Evolutionary conservation across 1,140 invertebrate genomes (phyloP).

Genomic region (Bombus soroeensis): DNA sequence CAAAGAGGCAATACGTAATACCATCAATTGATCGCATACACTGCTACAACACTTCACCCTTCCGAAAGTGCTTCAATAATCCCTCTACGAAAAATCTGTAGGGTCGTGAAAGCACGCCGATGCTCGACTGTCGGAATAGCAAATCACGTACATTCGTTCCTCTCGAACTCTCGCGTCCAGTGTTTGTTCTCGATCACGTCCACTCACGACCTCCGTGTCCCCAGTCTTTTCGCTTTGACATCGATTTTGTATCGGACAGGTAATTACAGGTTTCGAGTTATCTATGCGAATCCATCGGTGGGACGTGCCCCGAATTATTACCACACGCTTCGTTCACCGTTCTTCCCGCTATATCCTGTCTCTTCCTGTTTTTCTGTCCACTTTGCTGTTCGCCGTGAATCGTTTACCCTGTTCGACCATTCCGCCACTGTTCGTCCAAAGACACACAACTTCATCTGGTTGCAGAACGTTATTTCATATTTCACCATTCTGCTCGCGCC

Average conservation of each 20-base stretch:
- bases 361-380: conserved; percentile 6
- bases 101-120: conserved; percentile 42
- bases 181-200: conserved; percentile 63
- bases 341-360: background rate
- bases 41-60: background rate
- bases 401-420: background rate
- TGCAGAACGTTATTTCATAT: background rate
- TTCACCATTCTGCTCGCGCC: background rate
- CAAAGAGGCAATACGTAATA: conserved; percentile 22
- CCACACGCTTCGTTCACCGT: conserved; percentile 27
- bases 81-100: conserved; percentile 56
- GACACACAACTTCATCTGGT: too few species aligned
- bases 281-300: conserved; percentile 59
- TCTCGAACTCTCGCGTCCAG: background rate
- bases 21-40: conserved; percentile 34
- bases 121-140: conserved; percentile 58
- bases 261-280: conserved; percentile 72
- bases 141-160: conserved; percentile 51
- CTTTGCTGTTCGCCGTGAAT: background rate
- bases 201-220: conserved; percentile 12
- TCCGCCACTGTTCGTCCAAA: background rate
- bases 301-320: conserved; percentile 68
- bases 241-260: conserved; percentile 73
- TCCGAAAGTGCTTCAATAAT: conserved; percentile 37
- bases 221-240: conserved; percentile 66